A percentile compares a stretch with the other conserved stretches of the same genome.
Conservation (phyloP, 2,888 invertebrate genomes). For the Diarsia brunnea region DNA sequence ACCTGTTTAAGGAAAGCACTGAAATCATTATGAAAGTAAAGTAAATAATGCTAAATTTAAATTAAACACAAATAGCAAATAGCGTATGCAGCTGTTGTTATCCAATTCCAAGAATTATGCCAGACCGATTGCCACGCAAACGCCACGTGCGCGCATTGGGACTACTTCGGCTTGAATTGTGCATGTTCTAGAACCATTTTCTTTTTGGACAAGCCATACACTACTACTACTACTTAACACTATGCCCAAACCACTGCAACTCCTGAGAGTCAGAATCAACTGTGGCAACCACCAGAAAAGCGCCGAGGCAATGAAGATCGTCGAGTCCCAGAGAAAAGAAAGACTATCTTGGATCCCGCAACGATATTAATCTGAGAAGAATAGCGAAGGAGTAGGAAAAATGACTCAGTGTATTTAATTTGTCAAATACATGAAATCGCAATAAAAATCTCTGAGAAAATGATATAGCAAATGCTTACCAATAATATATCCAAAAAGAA, state of each 20-base stretch:
- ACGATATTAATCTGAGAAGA: too few relatives aligned
- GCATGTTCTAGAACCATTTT: not conserved
- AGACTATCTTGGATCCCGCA: too few relatives aligned
- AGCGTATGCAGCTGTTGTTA: not conserved
- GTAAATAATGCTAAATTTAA: too few relatives aligned
- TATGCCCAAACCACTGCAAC: too few relatives aligned
- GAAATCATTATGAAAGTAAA: not conserved
- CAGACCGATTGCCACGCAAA: not conserved
- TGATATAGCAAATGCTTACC: constrained; percentile 78
- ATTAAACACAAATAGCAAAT: not conserved
- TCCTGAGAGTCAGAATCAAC: too few relatives aligned
- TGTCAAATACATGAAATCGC: not conserved
- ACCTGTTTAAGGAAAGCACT: not conserved
- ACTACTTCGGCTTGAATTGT: not conserved
- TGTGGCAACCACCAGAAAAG: too few relatives aligned
- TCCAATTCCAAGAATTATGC: not conserved
- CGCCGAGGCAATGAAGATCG: too few relatives aligned
- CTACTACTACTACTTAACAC: too few relatives aligned
- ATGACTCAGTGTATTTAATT: not conserved
- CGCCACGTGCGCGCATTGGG: not conserved
- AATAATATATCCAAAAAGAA: constrained; percentile 91
- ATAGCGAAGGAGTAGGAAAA: too few relatives aligned
- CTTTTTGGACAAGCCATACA: too few relatives aligned
- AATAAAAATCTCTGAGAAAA: not conserved
- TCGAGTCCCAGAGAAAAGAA: too few relatives aligned